phyloP scores from a whole-genome alignment of 2,797 vertebrate genomes.

The Anguilla anguilla region DNA sequence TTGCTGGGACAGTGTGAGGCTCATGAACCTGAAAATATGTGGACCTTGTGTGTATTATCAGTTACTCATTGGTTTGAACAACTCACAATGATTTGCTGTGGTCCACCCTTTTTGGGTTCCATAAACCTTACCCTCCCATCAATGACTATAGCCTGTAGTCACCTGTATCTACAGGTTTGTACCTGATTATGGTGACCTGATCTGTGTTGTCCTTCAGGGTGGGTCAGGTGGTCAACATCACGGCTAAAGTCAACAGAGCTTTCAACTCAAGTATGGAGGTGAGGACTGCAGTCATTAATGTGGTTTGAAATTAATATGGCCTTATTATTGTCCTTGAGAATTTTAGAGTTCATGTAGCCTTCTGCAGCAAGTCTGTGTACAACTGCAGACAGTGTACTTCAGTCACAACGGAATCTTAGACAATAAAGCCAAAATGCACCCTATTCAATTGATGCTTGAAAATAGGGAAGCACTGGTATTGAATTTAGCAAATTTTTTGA shows the following conservation, averaged over 20 bases:
- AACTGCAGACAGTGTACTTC: background rate
- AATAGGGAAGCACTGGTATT: background rate
- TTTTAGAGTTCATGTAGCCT: background rate
- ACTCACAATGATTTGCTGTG: background rate
- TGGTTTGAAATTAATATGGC: background rate
- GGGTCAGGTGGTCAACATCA: constrained; percentile 93
- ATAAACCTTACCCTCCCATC: background rate
- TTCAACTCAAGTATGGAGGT: constrained; percentile 99
- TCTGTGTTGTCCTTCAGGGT: constrained; percentile 70
- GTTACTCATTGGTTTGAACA: background rate
- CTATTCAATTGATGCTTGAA: background rate
- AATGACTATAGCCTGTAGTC: background rate
- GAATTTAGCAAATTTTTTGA: background rate
- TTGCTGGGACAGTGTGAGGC: background rate
- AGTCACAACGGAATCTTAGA: background rate
- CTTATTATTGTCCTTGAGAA: background rate
- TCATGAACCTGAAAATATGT: background rate
- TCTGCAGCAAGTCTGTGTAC: background rate
- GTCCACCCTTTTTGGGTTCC: background rate
- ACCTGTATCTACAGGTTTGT: background rate
- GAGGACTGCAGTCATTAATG: constrained; percentile 47
- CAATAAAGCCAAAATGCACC: background rate
- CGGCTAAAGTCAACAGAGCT: constrained; percentile 95
- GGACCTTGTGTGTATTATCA: background rate
- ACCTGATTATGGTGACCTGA: background rate